Conservation (phyloP, 2,888 invertebrate genomes). For the Fragum fragum region DNA sequence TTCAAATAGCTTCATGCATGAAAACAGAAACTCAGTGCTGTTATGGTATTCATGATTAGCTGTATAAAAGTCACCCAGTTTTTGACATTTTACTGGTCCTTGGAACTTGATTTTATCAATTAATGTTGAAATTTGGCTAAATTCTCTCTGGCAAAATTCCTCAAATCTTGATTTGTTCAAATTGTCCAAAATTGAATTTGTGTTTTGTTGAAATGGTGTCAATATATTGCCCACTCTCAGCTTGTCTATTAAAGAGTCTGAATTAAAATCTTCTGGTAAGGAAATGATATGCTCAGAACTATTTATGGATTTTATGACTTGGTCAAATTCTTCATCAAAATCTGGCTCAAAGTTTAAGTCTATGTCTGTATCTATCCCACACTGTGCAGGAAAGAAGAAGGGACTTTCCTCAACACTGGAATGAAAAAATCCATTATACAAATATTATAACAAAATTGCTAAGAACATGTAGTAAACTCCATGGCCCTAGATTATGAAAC, state of each 20-base stretch:
- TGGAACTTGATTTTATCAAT: conserved; percentile 13
- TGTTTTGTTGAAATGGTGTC: conserved; percentile 30
- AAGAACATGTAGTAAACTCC: no score
- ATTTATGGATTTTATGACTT: conserved; percentile 31
- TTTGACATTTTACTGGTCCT: conserved; percentile 32
- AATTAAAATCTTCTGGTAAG: conserved; percentile 36
- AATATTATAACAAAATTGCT: no score
- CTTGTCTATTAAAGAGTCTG: conserved; percentile 18
- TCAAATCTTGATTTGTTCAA: conserved; percentile 11
- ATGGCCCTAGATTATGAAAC: no score
- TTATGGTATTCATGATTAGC: conserved; percentile 25
- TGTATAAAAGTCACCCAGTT: conserved; percentile 35
- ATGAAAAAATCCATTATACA: neutral
- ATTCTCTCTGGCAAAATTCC: conserved; percentile 29
- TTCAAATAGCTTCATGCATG: conserved; percentile 41
- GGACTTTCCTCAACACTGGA: neutral
- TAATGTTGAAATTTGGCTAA: conserved; percentile 15
- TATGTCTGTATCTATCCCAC: conserved; percentile 26
- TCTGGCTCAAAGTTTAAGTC: conserved; percentile 20
- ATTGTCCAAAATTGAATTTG: conserved; percentile 29
- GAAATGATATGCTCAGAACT: neutral
- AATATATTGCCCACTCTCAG: conserved; percentile 7
- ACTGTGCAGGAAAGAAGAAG: neutral
- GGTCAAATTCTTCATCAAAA: conserved; percentile 47
- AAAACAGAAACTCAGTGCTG: conserved; percentile 38